A percentile compares a stretch with the other conserved stretches of the same genome.
These are phyloP conservation scores for Sesia apiformis DNA, from an alignment of 2,888 invertebrate species.

Conservation along the genomic window DNA sequence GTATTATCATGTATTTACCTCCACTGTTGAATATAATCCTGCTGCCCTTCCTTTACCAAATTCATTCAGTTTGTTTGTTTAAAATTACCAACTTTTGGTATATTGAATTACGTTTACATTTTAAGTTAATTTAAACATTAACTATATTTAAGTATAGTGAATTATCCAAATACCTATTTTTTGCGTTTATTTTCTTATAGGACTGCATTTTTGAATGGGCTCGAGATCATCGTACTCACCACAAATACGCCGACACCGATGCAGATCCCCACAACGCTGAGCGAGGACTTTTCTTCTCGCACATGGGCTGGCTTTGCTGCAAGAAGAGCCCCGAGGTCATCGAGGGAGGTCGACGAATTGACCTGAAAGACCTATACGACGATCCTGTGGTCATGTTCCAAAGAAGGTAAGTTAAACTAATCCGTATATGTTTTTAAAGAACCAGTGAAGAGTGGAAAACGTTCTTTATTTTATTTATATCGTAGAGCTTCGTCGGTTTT, in stretches of 20 bases:
- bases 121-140: no score
- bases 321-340: constrained; percentile 92
- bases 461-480: neutral
- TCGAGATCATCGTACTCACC: constrained; percentile 85
- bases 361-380: constrained; percentile 85
- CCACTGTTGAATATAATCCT: no score
- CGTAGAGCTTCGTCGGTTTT: neutral
- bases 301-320: constrained; percentile 94
- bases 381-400: constrained; percentile 93
- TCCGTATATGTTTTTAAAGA: neutral
- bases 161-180: no score
- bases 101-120: no score
- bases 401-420: constrained; percentile 76
- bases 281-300: constrained; percentile 94
- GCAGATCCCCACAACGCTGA: constrained; percentile 93
- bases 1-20: no score
- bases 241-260: constrained; percentile 91
- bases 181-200: constrained; percentile 28
- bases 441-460: no score
- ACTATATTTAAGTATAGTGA: no score
- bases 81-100: no score
- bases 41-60: no score
- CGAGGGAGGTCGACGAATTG: constrained; percentile 84
- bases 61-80: no score
- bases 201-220: constrained; percentile 81